Percentiles rank a stretch among this genome's conserved stretches.
Evolutionary conservation across 2,797 vertebrate species (phyloP).

Genomic region (Rhinatrema bivittatum): DNA sequence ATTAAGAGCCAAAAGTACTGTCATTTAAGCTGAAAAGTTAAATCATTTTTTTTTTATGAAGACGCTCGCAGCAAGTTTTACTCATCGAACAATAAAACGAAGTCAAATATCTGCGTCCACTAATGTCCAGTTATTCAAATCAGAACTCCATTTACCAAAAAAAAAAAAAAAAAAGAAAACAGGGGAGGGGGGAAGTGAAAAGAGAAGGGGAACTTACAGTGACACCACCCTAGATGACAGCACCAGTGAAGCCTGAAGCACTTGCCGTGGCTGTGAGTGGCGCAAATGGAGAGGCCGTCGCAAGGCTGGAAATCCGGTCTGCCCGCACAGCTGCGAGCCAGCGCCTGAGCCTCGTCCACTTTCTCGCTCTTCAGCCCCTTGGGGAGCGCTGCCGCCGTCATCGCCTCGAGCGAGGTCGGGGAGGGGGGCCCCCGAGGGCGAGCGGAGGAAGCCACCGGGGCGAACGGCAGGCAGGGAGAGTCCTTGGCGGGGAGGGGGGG

Average conservation of each 20-base stretch:
- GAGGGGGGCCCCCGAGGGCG: background rate
- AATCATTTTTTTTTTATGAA: too few species aligned
- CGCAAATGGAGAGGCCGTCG: slow-evolving; percentile 92
- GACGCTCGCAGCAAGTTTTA: too few species aligned
- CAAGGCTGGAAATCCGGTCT: slow-evolving; percentile 97
- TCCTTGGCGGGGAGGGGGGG: too few species aligned
- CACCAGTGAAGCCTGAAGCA: slow-evolving; percentile 99
- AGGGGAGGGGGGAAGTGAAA: too few species aligned
- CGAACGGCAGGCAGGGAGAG: background rate
- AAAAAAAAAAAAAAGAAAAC: too few species aligned
- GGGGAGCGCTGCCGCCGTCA: slow-evolving; percentile 58
- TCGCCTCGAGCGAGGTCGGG: slow-evolving; percentile 15
- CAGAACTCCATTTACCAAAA: too few species aligned
- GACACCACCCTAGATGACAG: slow-evolving; percentile 97
- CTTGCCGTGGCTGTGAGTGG: slow-evolving; percentile 96
- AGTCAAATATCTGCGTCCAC: too few species aligned
- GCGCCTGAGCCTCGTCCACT: slow-evolving; percentile 95
- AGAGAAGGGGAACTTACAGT: slow-evolving; percentile 80
- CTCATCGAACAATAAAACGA: too few species aligned
- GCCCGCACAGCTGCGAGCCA: slow-evolving; percentile 92
- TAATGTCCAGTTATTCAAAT: too few species aligned
- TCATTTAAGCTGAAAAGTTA: too few species aligned
- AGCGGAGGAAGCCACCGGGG: too few species aligned
- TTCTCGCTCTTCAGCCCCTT: slow-evolving; percentile 84
- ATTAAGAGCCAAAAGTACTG: too few species aligned